These are phyloP conservation scores for Leiothrix lutea DNA, from an alignment of 2,113 vertebrate species.

Conservation along the genomic window DNA sequence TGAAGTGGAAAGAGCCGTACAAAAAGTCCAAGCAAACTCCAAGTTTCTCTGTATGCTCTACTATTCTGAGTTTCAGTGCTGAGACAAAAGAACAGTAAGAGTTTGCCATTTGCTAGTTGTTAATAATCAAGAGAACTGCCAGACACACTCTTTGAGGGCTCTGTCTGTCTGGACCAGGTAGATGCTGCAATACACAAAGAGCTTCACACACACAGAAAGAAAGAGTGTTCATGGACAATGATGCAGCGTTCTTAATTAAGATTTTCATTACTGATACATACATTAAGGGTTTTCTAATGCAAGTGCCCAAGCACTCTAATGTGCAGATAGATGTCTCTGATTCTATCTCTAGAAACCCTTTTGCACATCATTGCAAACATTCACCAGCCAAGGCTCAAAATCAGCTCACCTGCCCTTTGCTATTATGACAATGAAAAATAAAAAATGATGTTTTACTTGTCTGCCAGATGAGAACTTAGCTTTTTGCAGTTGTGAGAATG, in stretches of 20 bases:
- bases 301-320: constrained; percentile 71
- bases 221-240: constrained; percentile 76
- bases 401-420: constrained; percentile 41
- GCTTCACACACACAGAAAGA: constrained; percentile 69
- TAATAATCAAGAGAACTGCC: constrained; percentile 76
- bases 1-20: constrained; percentile 14
- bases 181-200: constrained; percentile 74
- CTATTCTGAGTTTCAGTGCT: constrained; percentile 46
- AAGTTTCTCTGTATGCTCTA: constrained; percentile 50
- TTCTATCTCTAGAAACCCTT: constrained; percentile 67
- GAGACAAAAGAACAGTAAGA: constrained; percentile 72
- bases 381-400: constrained; percentile 21
- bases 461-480: background rate
- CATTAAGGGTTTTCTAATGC: constrained; percentile 77
- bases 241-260: constrained; percentile 83
- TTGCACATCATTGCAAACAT: background rate
- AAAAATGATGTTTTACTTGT: background rate
- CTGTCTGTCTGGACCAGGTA: constrained; percentile 77
- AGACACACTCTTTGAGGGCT: constrained; percentile 72
- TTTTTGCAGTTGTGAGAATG: background rate
- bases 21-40: constrained; percentile 42
- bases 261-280: constrained; percentile 88
- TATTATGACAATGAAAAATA: constrained; percentile 15
- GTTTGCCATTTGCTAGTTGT: constrained; percentile 67
- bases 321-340: constrained; percentile 79